Base-by-base conservation (phyloP, 2,113 vertebrate species). In the Thamnaconus septentrionalis region DNA sequence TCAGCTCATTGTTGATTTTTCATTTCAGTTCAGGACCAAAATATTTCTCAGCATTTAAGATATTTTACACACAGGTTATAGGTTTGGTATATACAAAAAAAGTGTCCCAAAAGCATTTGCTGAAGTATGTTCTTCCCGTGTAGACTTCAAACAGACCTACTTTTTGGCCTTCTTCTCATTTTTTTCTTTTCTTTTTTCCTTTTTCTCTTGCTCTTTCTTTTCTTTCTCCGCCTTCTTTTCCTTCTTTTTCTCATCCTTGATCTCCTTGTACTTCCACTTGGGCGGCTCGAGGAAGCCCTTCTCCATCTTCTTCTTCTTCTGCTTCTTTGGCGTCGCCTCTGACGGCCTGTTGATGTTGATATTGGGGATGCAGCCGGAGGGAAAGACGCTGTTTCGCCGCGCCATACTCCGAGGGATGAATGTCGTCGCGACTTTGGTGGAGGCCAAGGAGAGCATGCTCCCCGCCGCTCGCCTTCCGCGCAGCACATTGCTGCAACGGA, bases 191-290 rank as follows among this genome's bases (percentile, higher is more conserved):
- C 53, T 64, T 5, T 81, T 81, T 39, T 48, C 66, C 2, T 55
- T 59, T 41, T 80, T 48, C 42, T 63, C 59, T 6, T 81, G 46
- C 41, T 63, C 59, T 5, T 81, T 64, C 18, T 80, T 44, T 42
- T 61, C 56, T 41, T 66, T 80, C 5, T 76, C 58, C 41, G 61
- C 60, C 40, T 82, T 80, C 2, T 91, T 85, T 51, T 86, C 84
- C 58, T 43, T 90, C 79, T 78, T 93, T 79, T 85, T 94, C 77
- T 93, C 78, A 1, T 92, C 88, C 73, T 87, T 92, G 55, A 88
- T 81, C 76, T 90, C 76, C 83, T 94, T 95, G 87, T 96, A 95
- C 59, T 47, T 90, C 94, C 94, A 95, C 48, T 79, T 75, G 0
- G 95, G 95, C 0, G 85, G 92, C 59, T 92, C 82, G 76, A 96